Percentiles rank a stretch among this genome's conserved stretches.
phyloP scores from a whole-genome alignment of 2,888 invertebrate species.

The Drosophila vallismaia region DNA sequence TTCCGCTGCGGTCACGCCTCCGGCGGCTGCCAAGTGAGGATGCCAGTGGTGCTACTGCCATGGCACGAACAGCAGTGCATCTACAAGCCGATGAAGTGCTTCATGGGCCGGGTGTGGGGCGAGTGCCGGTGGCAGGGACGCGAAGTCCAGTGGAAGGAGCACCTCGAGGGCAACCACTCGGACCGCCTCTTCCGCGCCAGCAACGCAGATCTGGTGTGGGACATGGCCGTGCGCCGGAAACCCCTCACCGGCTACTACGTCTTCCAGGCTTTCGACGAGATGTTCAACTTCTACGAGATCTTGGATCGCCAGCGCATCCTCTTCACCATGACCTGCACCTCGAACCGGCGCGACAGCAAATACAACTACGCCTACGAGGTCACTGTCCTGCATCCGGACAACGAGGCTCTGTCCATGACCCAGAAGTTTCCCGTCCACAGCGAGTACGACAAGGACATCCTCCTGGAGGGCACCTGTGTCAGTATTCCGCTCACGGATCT shows the following conservation, averaged over 20 bases:
- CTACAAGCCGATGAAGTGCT: constrained; percentile 83
- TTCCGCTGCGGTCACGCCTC: constrained; percentile 86
- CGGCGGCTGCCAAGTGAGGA: constrained; percentile 86
- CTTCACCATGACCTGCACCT: constrained; percentile 83
- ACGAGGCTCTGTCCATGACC: constrained; percentile 80
- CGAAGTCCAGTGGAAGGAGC: constrained; percentile 87
- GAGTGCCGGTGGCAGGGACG: constrained; percentile 86
- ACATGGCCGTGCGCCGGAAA: constrained; percentile 76
- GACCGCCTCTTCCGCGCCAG: constrained; percentile 83
- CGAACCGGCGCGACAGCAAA: constrained; percentile 78
- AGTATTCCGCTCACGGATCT: constrained; percentile 77
- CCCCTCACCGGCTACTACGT: constrained; percentile 82
- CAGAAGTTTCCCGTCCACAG: constrained; percentile 83
- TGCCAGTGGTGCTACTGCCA: constrained; percentile 85
- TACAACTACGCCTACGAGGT: constrained; percentile 82
- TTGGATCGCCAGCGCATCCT: constrained; percentile 80
- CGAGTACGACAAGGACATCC: constrained; percentile 82
- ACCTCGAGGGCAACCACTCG: constrained; percentile 85
- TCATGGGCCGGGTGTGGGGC: constrained; percentile 84
- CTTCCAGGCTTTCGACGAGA: constrained; percentile 81
- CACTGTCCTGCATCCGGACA: constrained; percentile 80
- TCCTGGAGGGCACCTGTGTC: constrained; percentile 83
- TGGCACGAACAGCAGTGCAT: constrained; percentile 85
- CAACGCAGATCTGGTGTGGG: constrained; percentile 75
- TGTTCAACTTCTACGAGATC: constrained; percentile 84